Evolutionary conservation across 2,113 vertebrate species (phyloP), one percentile per base, ranked within the genome.

Genomic region (Xiphophorus hellerii): DNA sequence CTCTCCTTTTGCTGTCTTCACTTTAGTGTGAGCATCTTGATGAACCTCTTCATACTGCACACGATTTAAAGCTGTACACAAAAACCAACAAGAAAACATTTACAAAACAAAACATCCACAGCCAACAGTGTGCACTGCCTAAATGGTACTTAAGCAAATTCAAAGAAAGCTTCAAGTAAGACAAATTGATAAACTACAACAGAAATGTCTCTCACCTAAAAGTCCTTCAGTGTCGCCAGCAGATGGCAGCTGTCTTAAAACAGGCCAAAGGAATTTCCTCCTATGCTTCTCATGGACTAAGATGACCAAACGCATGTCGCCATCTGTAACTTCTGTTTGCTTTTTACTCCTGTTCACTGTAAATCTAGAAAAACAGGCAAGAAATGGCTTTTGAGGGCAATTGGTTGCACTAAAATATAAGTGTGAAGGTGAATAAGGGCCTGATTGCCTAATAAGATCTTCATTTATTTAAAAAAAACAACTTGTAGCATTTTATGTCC

Each of bases 251-350:
- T 88, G 85, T 66, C 71, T 85, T 14, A 94, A 20, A 58, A 69
- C 86, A 0, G 92, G 93, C 94, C 94, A 94, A 27, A 94, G 85
- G 73, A 93, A 88, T 27, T 37, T 1, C 0, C 22, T 0, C 0
- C 79, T 54, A 0, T 39, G 12, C 1, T 44, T 76, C 8, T 70
- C n/a, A 63, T 94, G 90, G 62, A 88, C 61, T 20, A 91, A 65
- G 68, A 94, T 71, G 74, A 91, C 42, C 12, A 93, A 20, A 1
- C 67, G 83, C 1, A 79, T 48, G 2, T 75, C 76, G 60, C 74
- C 89, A 28, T 44, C 42, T 12, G 79, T 51, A 66, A 94, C 5
- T 10, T 92, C 83, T n/a, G 89, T 27, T 71, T 92, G 89, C 1
- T 54, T 87, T 29, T 67, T 62, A 29, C 67, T 65, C 5, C 13